A percentile compares a stretch with the other conserved stretches of the same genome.
Evolutionary conservation across 2,888 invertebrate species (phyloP).

Genomic region (Oscheius myriophilus): DNA sequence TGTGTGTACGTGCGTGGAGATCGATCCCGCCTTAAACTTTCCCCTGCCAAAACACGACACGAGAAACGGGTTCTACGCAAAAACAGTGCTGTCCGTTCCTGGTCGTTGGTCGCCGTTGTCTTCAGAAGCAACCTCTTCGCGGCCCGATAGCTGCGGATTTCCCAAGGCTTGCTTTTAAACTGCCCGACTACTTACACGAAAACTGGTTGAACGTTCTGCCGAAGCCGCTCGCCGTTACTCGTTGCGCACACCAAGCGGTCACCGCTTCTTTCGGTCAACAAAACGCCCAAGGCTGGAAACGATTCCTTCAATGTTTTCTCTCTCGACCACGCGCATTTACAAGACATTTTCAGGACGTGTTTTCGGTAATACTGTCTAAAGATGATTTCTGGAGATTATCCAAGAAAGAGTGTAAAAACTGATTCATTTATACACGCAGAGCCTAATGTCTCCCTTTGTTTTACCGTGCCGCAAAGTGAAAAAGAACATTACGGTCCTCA

Average conservation of each 20-base stretch:
- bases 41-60: slow-evolving; percentile 18
- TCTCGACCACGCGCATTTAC: no score
- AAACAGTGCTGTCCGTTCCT: slow-evolving; percentile 21
- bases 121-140: neutral
- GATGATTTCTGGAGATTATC: no score
- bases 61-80: slow-evolving; percentile 23
- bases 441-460: no score
- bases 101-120: slow-evolving; percentile 12
- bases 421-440: no score
- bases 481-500: no score
- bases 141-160: neutral
- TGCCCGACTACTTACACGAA: slow-evolving; percentile 2
- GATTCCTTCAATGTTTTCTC: no score
- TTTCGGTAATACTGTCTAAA: no score
- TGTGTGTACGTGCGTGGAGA: neutral
- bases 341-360: no score
- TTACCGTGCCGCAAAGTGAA: no score
- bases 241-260: slow-evolving; percentile 21
- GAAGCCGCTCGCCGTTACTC: slow-evolving; percentile 16
- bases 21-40: slow-evolving; percentile 8
- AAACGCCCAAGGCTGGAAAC: no score
- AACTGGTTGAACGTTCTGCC: slow-evolving; percentile 17
- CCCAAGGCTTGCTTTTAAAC: neutral
- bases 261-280: neutral
- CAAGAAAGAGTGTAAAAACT: no score